Conservation (phyloP, 2,113 vertebrate genomes). For the Lepus timidus region DNA sequence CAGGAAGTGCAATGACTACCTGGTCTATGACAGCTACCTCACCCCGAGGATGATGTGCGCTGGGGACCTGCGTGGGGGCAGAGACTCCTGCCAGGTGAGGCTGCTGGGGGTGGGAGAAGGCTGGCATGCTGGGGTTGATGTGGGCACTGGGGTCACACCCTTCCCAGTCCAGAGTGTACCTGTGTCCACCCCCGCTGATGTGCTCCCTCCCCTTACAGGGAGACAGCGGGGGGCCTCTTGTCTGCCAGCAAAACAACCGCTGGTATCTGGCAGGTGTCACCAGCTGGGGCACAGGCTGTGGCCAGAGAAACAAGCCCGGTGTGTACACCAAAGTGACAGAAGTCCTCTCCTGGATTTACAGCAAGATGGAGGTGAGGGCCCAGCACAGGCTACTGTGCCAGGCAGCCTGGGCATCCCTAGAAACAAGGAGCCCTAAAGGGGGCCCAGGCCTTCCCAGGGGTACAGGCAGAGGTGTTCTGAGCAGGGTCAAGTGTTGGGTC, state of each 20-base stretch:
- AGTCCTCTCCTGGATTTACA: slow-evolving; percentile 93
- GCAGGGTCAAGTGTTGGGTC: neutral
- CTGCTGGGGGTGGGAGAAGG: accelerated
- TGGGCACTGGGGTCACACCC: accelerated
- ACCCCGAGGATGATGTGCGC: slow-evolving; percentile 95
- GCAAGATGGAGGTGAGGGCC: slow-evolving; percentile 93
- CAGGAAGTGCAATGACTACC: slow-evolving; percentile 89
- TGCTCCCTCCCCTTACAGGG: slow-evolving; percentile 87
- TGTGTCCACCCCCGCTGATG: neutral
- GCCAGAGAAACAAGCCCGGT: slow-evolving; percentile 91
- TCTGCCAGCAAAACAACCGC: slow-evolving; percentile 86
- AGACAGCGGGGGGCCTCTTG: slow-evolving; percentile 96
- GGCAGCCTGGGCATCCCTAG: neutral
- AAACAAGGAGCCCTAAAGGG: neutral
- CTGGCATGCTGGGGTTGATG: accelerated
- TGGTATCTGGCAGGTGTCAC: slow-evolving; percentile 95
- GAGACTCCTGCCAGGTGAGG: slow-evolving; percentile 96
- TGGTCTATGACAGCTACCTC: slow-evolving; percentile 89
- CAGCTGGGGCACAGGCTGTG: slow-evolving; percentile 96
- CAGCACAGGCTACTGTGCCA: accelerated
- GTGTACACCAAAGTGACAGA: slow-evolving; percentile 93
- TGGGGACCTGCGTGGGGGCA: slow-evolving; percentile 91
- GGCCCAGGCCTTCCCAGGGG: neutral
- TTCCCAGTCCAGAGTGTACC: neutral
- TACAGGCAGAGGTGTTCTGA: neutral